Evolutionary conservation across 2,888 invertebrate genomes (phyloP), one percentile per base, ranked within the genome.

Genomic region (Plebejus melissa): DNA sequence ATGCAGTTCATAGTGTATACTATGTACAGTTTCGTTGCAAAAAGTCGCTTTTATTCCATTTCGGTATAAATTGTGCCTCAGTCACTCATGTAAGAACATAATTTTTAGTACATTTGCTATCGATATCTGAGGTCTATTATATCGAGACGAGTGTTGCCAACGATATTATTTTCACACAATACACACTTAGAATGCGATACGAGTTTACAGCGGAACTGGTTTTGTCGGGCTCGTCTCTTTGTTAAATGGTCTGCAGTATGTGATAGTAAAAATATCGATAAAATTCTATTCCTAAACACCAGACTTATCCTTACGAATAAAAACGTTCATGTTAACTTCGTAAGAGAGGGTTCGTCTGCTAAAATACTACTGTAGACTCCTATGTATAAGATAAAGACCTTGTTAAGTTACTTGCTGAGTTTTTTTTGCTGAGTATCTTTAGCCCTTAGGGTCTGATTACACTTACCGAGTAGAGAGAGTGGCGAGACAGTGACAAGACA

Each of bases 161-260:
- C 46, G 71, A 72, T 54, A 72, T 72, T 72, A 72, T 72, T 72
- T 72, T 54, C 72, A 54, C 72, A 54, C 72, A 72, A 72, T 72
- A 46, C 72, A 32, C 50, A 54, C 13, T 54, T 5, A 50, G 50
- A 72, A 28, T 28, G 72, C 46, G 72, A 72, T 13, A 50, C 13
- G 72, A 72, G 46, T n/a, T 41, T 46, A 28, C 32, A 32, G 16
- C 72, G 72, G 72, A 36, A 72, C 72, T 72, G 72, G 28, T 72
- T 72, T 50, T 72, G 72, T 72, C 72, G 2, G 7, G 41, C 46
- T 22, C 9, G 72, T 16, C 72, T 72, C 72, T 36, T 54, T 72
- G 72, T 54, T 50, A 72, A 72, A 54, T 72, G 72, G 13, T 16
- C 54, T 16, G 54, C 22, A 22, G 22, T 16, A 13, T 46, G 32